phyloP scores from a whole-genome alignment of 2,888 invertebrate species.

The Serripes groenlandicus region DNA sequence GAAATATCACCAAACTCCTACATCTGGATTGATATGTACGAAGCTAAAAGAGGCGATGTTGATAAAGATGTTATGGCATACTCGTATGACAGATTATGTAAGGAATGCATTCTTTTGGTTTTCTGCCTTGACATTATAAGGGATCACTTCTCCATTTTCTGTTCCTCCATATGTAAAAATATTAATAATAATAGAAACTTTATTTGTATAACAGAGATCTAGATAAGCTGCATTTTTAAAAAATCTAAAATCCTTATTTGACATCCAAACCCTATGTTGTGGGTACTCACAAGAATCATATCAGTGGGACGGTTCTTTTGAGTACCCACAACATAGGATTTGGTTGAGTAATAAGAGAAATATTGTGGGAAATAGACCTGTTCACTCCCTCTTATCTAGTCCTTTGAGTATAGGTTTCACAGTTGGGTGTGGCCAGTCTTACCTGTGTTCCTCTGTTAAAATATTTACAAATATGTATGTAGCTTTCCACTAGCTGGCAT shows the following conservation, averaged over 20 bases:
- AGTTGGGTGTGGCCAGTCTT: neutral
- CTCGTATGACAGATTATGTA: conserved; percentile 38
- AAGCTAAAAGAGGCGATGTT: conserved; percentile 39
- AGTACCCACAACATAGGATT: neutral
- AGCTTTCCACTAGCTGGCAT: too few relatives aligned
- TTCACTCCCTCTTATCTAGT: neutral
- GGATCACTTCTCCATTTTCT: neutral
- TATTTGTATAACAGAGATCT: too few relatives aligned
- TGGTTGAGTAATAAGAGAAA: neutral
- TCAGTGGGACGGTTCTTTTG: neutral
- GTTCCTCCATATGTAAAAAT: neutral
- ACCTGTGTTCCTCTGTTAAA: neutral
- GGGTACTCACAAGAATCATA: neutral
- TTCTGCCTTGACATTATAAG: neutral
- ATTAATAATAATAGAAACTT: neutral
- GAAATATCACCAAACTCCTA: conserved; percentile 26
- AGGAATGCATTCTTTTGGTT: conserved; percentile 15
- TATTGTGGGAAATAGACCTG: too few relatives aligned
- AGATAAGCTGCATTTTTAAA: neutral
- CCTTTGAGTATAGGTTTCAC: too few relatives aligned
- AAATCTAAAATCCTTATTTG: neutral
- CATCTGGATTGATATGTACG: conserved; percentile 36
- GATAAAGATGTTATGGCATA: conserved; percentile 48
- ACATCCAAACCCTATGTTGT: neutral
- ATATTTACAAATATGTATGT: too few relatives aligned